A percentile compares a stretch with the other conserved stretches of the same genome.
Conservation (phyloP, 2,113 vertebrate species). For the Pteropus alecto region DNA sequence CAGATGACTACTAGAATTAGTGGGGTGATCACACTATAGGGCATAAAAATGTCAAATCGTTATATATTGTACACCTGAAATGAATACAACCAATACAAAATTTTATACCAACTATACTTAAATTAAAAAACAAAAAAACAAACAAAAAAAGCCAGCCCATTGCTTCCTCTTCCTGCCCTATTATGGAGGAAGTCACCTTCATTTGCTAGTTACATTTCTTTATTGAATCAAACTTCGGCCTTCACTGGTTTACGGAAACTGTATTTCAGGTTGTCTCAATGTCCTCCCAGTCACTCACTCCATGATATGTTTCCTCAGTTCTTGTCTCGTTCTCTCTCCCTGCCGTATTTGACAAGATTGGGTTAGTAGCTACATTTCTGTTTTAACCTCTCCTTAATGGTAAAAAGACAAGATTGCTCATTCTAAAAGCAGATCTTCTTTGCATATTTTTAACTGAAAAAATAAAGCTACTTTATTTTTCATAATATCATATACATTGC, state of each 20-base stretch:
- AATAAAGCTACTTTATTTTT: background rate
- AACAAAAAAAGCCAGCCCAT: no score
- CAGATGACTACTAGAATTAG: no score
- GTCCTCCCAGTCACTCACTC: background rate
- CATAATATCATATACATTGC: background rate
- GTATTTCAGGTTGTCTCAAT: background rate
- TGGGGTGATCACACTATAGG: no score
- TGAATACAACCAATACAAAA: no score
- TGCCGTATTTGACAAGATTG: background rate
- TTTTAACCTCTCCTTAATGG: background rate
- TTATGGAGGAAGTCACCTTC: background rate
- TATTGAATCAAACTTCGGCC: background rate
- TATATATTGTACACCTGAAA: no score
- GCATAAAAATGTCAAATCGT: no score
- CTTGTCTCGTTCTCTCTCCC: background rate
- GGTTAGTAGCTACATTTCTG: background rate
- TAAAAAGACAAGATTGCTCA: background rate
- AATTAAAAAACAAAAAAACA: no score
- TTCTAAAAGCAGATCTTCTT: background rate
- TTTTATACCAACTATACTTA: no score
- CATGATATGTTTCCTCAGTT: background rate
- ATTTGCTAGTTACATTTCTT: background rate
- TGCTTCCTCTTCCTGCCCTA: background rate
- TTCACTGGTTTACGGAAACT: background rate
- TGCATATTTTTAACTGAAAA: background rate